Evolutionary conservation across 2,888 invertebrate species (phyloP), one percentile per base, ranked within the genome.

Genomic region (Nebria brevicollis): DNA sequence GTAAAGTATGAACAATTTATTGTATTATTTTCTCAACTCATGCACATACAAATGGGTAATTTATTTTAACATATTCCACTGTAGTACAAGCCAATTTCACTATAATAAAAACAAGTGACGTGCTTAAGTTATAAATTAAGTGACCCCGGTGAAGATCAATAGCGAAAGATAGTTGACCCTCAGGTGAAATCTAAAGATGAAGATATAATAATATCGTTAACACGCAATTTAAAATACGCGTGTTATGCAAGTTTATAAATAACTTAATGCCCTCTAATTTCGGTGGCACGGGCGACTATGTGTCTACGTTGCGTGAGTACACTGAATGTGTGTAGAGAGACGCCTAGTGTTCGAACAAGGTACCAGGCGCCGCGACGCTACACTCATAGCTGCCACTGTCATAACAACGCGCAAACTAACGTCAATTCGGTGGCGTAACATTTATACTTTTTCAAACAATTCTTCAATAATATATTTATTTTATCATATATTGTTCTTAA

Each of bases 361-460:
- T 78, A 66, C 78, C 78, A 78, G 78, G 78, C 78, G 78, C 78
- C 78, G 78, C 73, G 77, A 42, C 77, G 78, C 73, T 78, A 66
- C 73, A 41, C 64, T 65, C 78, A 78, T 72, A 34, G 34, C 78
- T 78, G 78, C 64, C 78, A 78, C 72, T 78, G 72, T 73, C 78
- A 78, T 72, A 72, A 72, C 73, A 10, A 7, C 15, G 66, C 65
- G 64, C 34, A 54, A 54, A 54, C 54, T 8, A 42, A 26, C 34
- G 66, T 41, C 25, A 15, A 73, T 10, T 10, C 78, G 64, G 65
- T 65, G 42, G 73, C 65, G 78, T 64, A 54, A 13, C 15, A 54
- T 54, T 8, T 13, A 11, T 13, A 54, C 34, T 6, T 54, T 54
- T 54, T 6, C 6, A 54, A 54, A 11, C 0, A 3, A 13, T 54